Evolutionary conservation across 2,113 vertebrate genomes (phyloP), one percentile per base, ranked within the genome.

Genomic region (Callipepla squamata): DNA sequence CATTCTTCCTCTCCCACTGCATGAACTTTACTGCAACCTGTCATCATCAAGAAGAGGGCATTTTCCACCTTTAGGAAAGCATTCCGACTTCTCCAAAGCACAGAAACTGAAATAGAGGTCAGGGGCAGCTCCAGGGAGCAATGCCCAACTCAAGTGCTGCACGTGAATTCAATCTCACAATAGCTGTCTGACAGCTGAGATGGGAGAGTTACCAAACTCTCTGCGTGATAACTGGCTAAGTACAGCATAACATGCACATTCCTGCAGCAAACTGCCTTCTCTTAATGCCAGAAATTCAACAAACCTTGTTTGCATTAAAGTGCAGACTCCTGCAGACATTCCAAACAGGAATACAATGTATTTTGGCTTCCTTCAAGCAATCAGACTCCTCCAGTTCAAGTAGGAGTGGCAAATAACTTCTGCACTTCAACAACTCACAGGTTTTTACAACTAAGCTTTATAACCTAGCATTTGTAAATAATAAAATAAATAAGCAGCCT

Each of bases 51-150:
- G 63, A 21, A 72, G 74, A 16, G 40, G 36, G 30, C 1, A 2
- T 47, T 79, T 81, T n/a, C 28, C 17, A 50, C 25, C 65, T 74
- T 66, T 7, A 38, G 23, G 74, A 38, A 58, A 53, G 28, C 8
- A 53, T 86, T 70, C 19, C 70, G 47, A 70, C 19, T 13, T 84
- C 57, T 65, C 19, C 69, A 50, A 84, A 74, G 0, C 47, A 84
- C 40, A 81, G n/a, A 53, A 90, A 75, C 32, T 34, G 21, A 67
- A n/a, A 26, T 1, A 40, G 36, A 57, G 58, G 36, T 38, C 16
- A 36, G n/a, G 51, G 0, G 0, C 9, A 18, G 50, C 74, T n/a
- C 17, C 4, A 45, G 38, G 34, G 61, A 90, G n/a, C 22, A 3
- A 25, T 6, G 28, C 47, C 25, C 48, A 44, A 36, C 42, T 53